phyloP scores from a whole-genome alignment of 2,797 vertebrate genomes.

The Neosilurus mollespiculum region DNA sequence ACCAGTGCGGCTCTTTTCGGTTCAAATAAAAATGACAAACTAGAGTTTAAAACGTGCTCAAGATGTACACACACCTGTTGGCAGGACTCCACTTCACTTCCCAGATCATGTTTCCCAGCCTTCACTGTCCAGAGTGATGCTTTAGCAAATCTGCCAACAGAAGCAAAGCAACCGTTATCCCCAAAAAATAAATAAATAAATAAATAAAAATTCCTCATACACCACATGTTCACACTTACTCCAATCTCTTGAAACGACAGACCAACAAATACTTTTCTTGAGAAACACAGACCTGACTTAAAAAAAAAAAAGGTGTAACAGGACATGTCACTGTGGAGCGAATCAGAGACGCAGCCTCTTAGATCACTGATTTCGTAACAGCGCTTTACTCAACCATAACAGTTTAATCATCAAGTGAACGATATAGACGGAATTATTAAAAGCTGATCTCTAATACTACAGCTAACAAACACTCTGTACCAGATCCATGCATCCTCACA shows the following conservation, averaged over 20 bases:
- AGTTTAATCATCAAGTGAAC: neutral
- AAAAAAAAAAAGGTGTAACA: neutral
- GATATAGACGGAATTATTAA: neutral
- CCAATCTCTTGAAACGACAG: no score
- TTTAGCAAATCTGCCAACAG: conserved; percentile 60
- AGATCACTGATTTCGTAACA: no score
- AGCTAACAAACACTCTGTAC: neutral
- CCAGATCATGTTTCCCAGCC: conserved; percentile 71
- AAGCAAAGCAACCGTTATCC: neutral
- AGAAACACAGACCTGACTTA: neutral
- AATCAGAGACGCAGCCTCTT: neutral
- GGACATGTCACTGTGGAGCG: neutral
- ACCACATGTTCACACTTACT: neutral
- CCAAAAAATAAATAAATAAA: no score
- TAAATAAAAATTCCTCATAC: neutral
- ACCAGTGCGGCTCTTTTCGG: no score
- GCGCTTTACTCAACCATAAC: neutral
- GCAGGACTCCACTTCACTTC: conserved; percentile 54
- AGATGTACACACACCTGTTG: conserved; percentile 60
- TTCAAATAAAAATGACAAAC: neutral
- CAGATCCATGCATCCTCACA: no score
- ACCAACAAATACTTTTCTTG: neutral
- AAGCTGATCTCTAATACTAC: neutral
- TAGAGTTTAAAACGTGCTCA: no score
- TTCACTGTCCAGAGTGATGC: conserved; percentile 64